Base-by-base conservation (phyloP, 2,888 invertebrate genomes). In the Philereme transversata region DNA sequence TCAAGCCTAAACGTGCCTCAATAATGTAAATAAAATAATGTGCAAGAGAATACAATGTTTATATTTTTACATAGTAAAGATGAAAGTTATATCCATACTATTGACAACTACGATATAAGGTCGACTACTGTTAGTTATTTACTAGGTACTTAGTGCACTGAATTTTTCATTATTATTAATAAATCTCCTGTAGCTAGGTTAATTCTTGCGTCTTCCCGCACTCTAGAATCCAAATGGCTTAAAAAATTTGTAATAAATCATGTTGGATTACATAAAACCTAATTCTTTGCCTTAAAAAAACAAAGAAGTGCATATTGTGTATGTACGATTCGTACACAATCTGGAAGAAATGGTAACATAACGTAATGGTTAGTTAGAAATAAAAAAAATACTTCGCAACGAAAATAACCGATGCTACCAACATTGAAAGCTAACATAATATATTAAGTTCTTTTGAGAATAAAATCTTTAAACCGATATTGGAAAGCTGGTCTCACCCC, bases 141-240 rank as follows among this genome's bases (percentile, higher is more conserved):
- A 22, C 22, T 51, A 55, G 55, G 51, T 60, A 58, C 45, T 58
- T 60, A 45, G 35, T 62, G 55, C 56, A 59, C 58, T 60, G 68
- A 66, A 53, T 63, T 63, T 57, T 62, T 44, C 43, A 60, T 53
- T 58, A 45, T 38, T 43, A 54, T 50, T 48, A 60, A 22, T 34
- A 50, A 6, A 62, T 34, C 45, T 33, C 33, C 33, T 46, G 53
- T 65, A 66, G 61, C 43, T 68, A 64, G 59, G 64, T 64, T 54
- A 48, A 65, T 60, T 65, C 53, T 52, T 60, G 67, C 61, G 70
- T 70, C 69, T 72, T 69, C 68, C 71, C 69, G 71, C 76, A 72
- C 71, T 68, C 46, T 57, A 33, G 22, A 47, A 48, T 57, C 46
- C 40, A 40, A 46, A 55, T 58, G 7, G 22, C 11, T 51, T 51